Conservation (phyloP, 1,140 invertebrate genomes). For the Cydia pomonella region DNA sequence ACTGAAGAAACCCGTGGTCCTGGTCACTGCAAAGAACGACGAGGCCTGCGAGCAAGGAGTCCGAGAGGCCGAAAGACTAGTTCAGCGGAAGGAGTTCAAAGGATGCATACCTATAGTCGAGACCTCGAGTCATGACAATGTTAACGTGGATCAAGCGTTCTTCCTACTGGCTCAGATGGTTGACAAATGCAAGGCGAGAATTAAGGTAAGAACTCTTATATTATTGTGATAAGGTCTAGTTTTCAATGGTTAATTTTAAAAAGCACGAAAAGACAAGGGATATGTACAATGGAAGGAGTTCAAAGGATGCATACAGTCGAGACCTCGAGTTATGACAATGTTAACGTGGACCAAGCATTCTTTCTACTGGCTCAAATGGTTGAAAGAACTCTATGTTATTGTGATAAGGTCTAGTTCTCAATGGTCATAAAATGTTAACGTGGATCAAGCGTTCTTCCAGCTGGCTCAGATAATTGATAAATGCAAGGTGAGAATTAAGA, state of each 20-base stretch:
- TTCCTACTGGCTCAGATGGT: constrained; percentile 95
- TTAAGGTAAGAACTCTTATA: constrained; percentile 74
- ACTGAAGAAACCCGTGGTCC: constrained; percentile 96
- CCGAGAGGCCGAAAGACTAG: constrained; percentile 93
- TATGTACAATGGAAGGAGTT: constrained; percentile 95
- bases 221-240: too few species aligned
- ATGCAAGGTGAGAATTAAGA: constrained; percentile 82
- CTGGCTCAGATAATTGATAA: constrained; percentile 95
- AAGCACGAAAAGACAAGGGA: too few species aligned
- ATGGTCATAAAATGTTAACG: too few species aligned
- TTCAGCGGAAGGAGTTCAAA: constrained; percentile 96
- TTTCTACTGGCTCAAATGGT: too few species aligned
- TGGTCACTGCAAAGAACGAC: constrained; percentile 98
- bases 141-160: constrained; percentile 97
- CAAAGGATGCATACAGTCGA: constrained; percentile 93
- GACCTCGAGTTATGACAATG: constrained; percentile 97
- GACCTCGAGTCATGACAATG: constrained; percentile 97
- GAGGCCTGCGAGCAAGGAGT: constrained; percentile 94
- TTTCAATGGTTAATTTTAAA: too few species aligned
- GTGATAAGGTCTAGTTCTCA: too few species aligned
- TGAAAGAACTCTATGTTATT: too few species aligned
- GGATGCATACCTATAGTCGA: constrained; percentile 93
- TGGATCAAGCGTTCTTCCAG: too few species aligned
- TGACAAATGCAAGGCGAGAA: constrained; percentile 85
- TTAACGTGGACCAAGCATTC: constrained; percentile 97